Base-by-base conservation (phyloP, 2,113 vertebrate genomes). In the Pelvicachromis taeniatus region DNA sequence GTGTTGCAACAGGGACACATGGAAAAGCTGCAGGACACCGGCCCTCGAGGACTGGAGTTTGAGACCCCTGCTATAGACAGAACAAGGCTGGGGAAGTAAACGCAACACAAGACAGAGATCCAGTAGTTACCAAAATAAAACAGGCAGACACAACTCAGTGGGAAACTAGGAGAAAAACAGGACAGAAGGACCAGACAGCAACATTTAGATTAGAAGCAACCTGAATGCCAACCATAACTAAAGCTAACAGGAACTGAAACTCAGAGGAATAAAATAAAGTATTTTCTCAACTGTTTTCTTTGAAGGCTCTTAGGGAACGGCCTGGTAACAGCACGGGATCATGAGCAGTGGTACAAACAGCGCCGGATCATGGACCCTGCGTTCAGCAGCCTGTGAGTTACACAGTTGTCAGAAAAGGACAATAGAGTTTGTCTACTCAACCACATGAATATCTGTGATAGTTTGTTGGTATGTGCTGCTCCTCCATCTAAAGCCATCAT, bases 321-420 rank as follows among this genome's bases (percentile, higher is more conserved):
- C 26, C 90, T 99, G 89, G 61, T 97, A 53, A 96, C 97, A 0
- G 96, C 95, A n/a, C 85, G 7, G 2, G 83, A 98, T 89, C 96
- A 98, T 5, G 96, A 97, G 4, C 88, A 88, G 3, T 99, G 98
- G 98, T 96, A 94, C 87, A 98, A 97, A 78, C 98, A 99, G 87
- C 93, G 98, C 4, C 94, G 94, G 10, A 96, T 98, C 82, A 97
- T 99, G 96, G 98, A 99, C 85, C 95, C 97, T 3, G 97, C 97
- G 2, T 98, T 99, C 91, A 98, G 96, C 90, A 96, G 96, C 85
- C 93, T 92, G 97, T 98, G 91, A 96, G 96, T 91, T 38, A 9
- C 61, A n/a, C 52, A 54, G n/a, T 54, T 54, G 3, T 12, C n/a
- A 54, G n/a, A 54, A 23, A 55, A 0, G 29, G 54, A 56, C 54